phyloP scores from a whole-genome alignment of 2,797 vertebrate species.

The Anisognathus igniventris region DNA sequence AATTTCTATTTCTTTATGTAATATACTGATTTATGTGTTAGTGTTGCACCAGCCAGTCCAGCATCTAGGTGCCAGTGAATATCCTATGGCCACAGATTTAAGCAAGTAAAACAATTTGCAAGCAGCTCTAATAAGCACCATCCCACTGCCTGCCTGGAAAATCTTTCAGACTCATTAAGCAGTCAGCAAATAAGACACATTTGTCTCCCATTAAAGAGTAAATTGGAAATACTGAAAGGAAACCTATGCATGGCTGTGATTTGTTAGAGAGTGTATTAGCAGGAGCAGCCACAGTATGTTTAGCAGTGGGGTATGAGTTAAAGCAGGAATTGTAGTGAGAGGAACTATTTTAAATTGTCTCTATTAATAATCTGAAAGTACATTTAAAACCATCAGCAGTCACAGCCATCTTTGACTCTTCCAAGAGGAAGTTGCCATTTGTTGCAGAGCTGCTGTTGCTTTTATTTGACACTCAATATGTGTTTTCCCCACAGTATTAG shows the following conservation, averaged over 20 bases:
- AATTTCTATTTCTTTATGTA: not conserved
- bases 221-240: constrained; percentile 17
- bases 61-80: not conserved
- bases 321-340: constrained; percentile 5
- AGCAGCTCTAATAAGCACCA: not conserved
- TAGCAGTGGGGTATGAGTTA: constrained; percentile 18
- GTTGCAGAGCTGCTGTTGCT: constrained; percentile 24
- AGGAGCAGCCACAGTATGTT: constrained; percentile 8
- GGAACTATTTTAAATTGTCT: constrained; percentile 38
- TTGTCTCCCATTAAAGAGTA: constrained; percentile 24
- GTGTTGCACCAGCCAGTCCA: not conserved
- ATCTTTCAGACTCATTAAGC: not conserved
- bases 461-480: constrained; percentile 56
- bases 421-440: constrained; percentile 59
- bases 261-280: not conserved
- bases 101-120: not conserved
- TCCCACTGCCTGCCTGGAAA: not conserved
- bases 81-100: not conserved
- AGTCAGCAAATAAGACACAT: constrained; percentile 1
- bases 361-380: constrained; percentile 52
- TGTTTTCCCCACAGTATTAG: constrained; percentile 56
- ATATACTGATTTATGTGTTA: not conserved
- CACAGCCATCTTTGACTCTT: constrained; percentile 21
- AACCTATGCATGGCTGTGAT: not conserved
- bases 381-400: constrained; percentile 17